Evolutionary conservation across 2,888 invertebrate species (phyloP), one percentile per base, ranked within the genome.

Genomic region (Cordylochernes scorpioides): DNA sequence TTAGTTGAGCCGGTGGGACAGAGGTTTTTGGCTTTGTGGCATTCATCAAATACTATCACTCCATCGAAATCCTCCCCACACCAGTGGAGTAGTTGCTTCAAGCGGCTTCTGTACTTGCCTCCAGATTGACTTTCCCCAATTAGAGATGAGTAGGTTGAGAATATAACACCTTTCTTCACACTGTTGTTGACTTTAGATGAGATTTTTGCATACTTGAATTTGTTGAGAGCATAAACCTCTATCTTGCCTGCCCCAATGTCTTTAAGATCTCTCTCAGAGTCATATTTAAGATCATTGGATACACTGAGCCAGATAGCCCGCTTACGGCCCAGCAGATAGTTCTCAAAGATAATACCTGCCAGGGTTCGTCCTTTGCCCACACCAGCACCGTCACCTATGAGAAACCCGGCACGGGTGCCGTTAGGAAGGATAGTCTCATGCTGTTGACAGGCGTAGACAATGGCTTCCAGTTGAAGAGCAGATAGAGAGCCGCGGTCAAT

Each of bases 241-340:
- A 97, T 75, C 55, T 71, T 73, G 2, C 53, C 53, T 3, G 94
- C 88, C 24, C 94, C 94, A 46, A 99, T 91, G 52, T 99, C 97
- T 37, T 66, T 58, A 35, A 99, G 62, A 60, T 99, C 97, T 24
- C 97, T 59, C 53, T 91, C 88, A 1, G 94, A 82, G 59, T 99
- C 97, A 52, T 86, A 91, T 57, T 80, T 82, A 42, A 99, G 64
- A 58, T 99, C 97, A 56, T 88, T 88, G 19, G 91, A 91, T 1
- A 97, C 97, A 16, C 91, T 91, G 39, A 94, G 71, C 94, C 97
- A 97, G 39, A 97, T 64, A n/a, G 94, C 75, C 41, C 82, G 70
- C 55, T 88, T 88, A 28, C 88, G 63, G 0, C 88, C 84, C 49
- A 72, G 70, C 40, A 82, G 51, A 52, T 82, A 91, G 56, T 99